Conservation (phyloP, 2,888 invertebrate species). For the Meteorus colon region DNA sequence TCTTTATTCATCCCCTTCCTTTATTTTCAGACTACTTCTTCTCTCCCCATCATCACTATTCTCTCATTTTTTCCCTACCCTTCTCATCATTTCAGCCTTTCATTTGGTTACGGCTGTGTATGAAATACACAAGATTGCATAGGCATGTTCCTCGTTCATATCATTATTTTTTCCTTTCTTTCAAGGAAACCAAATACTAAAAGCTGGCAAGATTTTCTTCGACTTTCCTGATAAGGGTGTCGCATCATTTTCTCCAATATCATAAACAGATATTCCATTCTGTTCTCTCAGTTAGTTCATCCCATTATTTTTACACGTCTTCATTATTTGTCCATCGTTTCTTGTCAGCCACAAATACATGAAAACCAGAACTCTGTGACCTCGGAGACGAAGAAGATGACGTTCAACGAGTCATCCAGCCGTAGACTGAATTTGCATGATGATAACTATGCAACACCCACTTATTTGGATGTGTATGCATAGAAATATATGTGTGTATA, state of each 20-base stretch:
- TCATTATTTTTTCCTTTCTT: not conserved
- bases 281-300: not conserved
- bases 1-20: not conserved
- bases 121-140: conserved; percentile 1
- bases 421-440: conserved; percentile 53
- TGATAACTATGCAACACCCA: conserved; percentile 48
- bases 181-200: too few relatives aligned
- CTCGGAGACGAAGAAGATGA: conserved; percentile 45
- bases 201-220: too few relatives aligned
- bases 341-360: not conserved
- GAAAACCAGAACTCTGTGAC: conserved; percentile 19
- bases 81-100: conserved; percentile 39
- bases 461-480: conserved; percentile 7
- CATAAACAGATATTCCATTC: not conserved
- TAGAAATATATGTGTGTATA: not conserved
- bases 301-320: conserved; percentile 3
- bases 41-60: conserved; percentile 12
- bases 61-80: conserved; percentile 2
- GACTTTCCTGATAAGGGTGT: too few relatives aligned
- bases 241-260: not conserved
- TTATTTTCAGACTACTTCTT: not conserved
- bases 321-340: not conserved
- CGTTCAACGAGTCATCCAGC: conserved; percentile 33
- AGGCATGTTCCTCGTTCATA: not conserved
- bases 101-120: conserved; percentile 8